phyloP scores from a whole-genome alignment of 2,888 invertebrate species.

The Incurvaria masculella region DNA sequence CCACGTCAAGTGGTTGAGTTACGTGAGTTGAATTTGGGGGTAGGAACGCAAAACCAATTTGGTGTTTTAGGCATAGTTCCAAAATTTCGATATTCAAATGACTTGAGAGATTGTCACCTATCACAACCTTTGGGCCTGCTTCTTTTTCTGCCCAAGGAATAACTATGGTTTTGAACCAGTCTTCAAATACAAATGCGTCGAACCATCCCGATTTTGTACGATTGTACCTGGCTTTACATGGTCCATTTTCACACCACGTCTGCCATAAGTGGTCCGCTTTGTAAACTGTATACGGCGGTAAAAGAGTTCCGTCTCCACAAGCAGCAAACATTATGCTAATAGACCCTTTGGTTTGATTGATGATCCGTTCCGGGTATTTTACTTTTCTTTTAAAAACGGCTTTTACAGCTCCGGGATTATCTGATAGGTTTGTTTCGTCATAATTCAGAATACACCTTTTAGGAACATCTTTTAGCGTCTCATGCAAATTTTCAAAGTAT shows the following conservation, averaged over 20 bases:
- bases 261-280: slow-evolving; percentile 13
- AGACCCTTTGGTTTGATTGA: slow-evolving; percentile 10
- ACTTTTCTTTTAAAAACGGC: slow-evolving; percentile 12
- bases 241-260: too few species aligned
- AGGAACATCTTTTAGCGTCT: slow-evolving; percentile 6
- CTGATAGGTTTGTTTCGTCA: slow-evolving; percentile 17
- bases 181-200: slow-evolving; percentile 16
- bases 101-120: slow-evolving; percentile 12
- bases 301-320: slow-evolving; percentile 10
- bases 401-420: slow-evolving; percentile 15
- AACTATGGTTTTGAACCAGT: slow-evolving; percentile 15
- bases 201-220: too few species aligned
- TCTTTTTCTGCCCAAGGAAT: slow-evolving; percentile 13
- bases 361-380: slow-evolving; percentile 13
- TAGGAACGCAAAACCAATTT: neutral
- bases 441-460: slow-evolving; percentile 14
- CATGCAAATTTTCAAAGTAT: slow-evolving; percentile 6
- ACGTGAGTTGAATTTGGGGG: slow-evolving; percentile 4
- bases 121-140: slow-evolving; percentile 13
- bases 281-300: slow-evolving; percentile 15
- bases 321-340: slow-evolving; percentile 13
- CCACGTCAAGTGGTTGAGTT: slow-evolving; percentile 2
- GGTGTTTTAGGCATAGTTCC: neutral
- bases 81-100: slow-evolving; percentile 5
- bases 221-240: too few species aligned